Percentiles rank a stretch among this genome's conserved stretches.
Evolutionary conservation across 2,888 invertebrate genomes (phyloP).

Genomic region (Eudasyphora cyanicolor): DNA sequence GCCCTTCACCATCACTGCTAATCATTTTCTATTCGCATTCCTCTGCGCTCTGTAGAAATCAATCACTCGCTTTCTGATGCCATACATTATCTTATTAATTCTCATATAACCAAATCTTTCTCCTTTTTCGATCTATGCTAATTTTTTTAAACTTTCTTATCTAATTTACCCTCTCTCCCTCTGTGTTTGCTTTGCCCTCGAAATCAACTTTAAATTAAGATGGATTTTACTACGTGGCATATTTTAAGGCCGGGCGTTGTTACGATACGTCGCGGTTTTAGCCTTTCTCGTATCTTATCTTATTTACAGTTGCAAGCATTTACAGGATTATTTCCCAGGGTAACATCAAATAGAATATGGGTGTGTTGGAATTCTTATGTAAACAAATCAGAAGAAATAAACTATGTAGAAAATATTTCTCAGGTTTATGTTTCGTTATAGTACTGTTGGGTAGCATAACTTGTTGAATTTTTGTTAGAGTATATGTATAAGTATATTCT

Average conservation of each 20-base stretch:
- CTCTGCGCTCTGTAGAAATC: no score
- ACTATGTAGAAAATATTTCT: no score
- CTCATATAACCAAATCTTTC: background rate
- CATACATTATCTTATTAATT: no score
- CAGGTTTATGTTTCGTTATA: no score
- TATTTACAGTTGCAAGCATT: conserved; percentile 48
- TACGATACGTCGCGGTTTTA: conserved; percentile 41
- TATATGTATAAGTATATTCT: no score
- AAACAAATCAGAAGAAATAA: no score
- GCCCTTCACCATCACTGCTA: no score
- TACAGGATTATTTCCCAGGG: conserved; percentile 45
- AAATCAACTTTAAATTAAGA: conserved; percentile 32
- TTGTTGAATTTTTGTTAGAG: no score
- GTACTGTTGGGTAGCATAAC: no score
- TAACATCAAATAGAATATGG: conserved; percentile 40
- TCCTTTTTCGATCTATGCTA: background rate
- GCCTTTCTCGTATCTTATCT: conserved; percentile 48
- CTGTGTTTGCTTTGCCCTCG: conserved; percentile 28
- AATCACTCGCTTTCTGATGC: no score
- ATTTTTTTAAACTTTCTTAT: background rate
- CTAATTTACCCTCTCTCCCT: background rate
- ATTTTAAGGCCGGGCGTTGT: conserved; percentile 59
- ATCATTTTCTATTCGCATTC: no score
- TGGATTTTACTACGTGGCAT: conserved; percentile 64
- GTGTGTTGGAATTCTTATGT: no score